Percentiles rank a stretch among this genome's conserved stretches.
These are phyloP conservation scores for Emydocephalus ijimae DNA, from an alignment of 2,113 vertebrate species.

Conservation along the genomic window DNA sequence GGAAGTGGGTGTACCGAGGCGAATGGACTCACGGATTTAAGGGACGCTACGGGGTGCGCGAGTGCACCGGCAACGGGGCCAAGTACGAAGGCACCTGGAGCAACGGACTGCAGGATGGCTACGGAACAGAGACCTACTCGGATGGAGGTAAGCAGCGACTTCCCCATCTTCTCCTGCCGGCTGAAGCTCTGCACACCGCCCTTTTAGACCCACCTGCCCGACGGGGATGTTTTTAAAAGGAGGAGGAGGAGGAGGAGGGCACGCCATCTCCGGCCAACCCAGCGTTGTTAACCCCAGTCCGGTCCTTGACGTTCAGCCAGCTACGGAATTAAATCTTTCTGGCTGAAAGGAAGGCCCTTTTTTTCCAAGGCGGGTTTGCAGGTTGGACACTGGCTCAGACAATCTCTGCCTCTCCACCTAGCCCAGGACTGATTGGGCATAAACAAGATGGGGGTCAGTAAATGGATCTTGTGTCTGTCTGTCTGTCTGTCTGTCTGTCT, in stretches of 20 bases:
- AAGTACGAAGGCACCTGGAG: conserved; percentile 99
- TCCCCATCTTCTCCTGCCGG: fast-evolving
- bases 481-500: background rate
- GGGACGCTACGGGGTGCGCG: conserved; percentile 94
- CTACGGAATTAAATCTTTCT: background rate
- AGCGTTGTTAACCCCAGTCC: conserved; percentile 58
- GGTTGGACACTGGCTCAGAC: background rate
- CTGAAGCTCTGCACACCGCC: background rate
- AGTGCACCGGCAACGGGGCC: conserved; percentile 91
- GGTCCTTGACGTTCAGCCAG: conserved; percentile 40
- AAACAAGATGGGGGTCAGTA: too few relatives aligned
- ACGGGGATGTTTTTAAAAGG: conserved; percentile 11
- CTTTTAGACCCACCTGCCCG: background rate
- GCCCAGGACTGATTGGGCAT: background rate
- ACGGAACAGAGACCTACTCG: conserved; percentile 97
- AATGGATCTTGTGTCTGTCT: background rate
- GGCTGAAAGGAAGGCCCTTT: fast-evolving
- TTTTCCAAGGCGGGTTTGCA: conserved; percentile 6
- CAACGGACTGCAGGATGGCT: conserved; percentile 98
- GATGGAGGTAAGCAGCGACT: conserved; percentile 87
- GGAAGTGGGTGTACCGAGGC: conserved; percentile 98
- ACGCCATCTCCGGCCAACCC: background rate
- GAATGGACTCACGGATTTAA: conserved; percentile 99
- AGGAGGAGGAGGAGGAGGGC: conserved; percentile 1
- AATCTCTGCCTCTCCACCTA: background rate